These are phyloP conservation scores for Elaphurus davidianus DNA, from an alignment of 2,113 vertebrate species.

Conservation along the genomic window DNA sequence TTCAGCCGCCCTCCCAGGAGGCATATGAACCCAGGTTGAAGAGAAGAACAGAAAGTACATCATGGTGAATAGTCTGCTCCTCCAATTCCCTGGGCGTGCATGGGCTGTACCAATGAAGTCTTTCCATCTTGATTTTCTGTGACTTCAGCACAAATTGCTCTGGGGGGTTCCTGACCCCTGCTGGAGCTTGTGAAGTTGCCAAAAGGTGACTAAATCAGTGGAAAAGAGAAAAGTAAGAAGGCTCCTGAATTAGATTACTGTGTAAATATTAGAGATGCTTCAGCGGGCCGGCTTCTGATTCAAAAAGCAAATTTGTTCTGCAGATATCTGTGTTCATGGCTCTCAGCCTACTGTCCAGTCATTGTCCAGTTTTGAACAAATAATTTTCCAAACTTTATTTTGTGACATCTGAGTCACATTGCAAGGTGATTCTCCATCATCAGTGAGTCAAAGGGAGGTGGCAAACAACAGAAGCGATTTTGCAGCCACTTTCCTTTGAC, in stretches of 20 bases:
- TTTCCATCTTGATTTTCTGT: constrained; percentile 9
- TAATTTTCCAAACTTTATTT: constrained; percentile 31
- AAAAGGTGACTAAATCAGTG: not conserved
- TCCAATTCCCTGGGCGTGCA: not conserved
- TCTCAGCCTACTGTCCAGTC: not conserved
- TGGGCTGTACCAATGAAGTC: not conserved
- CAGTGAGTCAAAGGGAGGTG: constrained; percentile 23
- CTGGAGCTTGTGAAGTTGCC: not conserved
- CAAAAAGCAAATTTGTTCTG: constrained; percentile 52
- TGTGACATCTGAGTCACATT: constrained; percentile 46
- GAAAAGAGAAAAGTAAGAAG: not conserved
- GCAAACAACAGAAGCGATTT: not conserved
- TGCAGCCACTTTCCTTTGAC: not conserved
- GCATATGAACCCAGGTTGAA: not conserved
- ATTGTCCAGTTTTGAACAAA: constrained; percentile 1
- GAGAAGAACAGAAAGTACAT: not conserved
- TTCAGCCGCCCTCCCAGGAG: constrained; percentile 43
- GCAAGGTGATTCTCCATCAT: not conserved
- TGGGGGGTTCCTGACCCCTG: not conserved
- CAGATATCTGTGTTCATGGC: not conserved
- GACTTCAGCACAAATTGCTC: not conserved
- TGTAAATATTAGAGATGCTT: constrained; percentile 19
- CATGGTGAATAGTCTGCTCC: not conserved
- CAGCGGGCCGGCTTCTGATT: not conserved
- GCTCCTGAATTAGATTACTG: not conserved